Evolutionary conservation across 35 echinoderm and acorn worm species (phyloP), one percentile per base, ranked within the genome.

Genomic region (Ophiothrix spiculata): DNA sequence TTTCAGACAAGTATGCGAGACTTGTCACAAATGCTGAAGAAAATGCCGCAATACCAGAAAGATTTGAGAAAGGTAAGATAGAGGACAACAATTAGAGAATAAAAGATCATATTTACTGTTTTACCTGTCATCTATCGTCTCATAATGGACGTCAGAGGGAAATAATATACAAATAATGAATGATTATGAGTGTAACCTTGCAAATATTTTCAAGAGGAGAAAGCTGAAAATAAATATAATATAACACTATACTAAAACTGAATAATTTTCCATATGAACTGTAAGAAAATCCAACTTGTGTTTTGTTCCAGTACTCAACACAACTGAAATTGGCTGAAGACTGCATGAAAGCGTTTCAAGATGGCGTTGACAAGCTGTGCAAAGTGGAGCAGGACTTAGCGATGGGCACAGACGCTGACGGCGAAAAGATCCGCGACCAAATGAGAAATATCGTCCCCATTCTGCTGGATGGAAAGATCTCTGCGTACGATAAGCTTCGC

Each of bases 361-460:
- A 84, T 40, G 77, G 86, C 8, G 92, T 99, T 8, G 96, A 99
- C 81, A 99, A 94, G 77, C 89, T 99, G 40, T 94, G 93, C 80
- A 80, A 86, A 1, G 96, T 99, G 33, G 96, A 99, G 86, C 96
- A 99, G 86, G 96, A 99, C 80, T 75, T 99, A 32, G 96, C 96
- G 32, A 90, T 99, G 76, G 96, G 96, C 23, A 99, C 92, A 21
- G 92, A 94, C 77, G 77, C 86, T 10, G 96, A 99, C 13, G 96
- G 96, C 8, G 96, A 99, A 77, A 94, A 84, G 41, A 91, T 99
- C 82, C 81, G 85, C 15, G 96, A 99, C 69, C 96, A 99, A 40
- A 99, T 99, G 96, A 94, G 96, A 41, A 99, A 94, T 86, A 99
- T 99, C 39, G 96, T 99, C n/a, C 96, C 96, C 12, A 99, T 99